A percentile compares a stretch with the other conserved stretches of the same genome.
phyloP scores from a whole-genome alignment of 2,797 vertebrate species.

The Urophycis tenuis region DNA sequence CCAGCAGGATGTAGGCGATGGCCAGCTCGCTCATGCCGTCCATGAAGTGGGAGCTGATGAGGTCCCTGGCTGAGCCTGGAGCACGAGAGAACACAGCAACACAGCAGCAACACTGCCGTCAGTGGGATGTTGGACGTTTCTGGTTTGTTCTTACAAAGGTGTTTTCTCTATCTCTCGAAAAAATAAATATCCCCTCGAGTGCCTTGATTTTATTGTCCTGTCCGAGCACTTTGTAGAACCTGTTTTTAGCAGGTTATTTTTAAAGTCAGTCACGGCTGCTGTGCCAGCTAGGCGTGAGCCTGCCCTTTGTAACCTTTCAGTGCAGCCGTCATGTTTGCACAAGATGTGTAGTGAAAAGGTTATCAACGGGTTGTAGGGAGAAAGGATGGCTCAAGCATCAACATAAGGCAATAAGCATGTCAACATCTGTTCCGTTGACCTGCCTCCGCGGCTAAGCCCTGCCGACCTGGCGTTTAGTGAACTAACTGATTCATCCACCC shows the following conservation, averaged over 20 bases:
- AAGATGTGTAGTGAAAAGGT: neutral
- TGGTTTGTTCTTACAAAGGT: neutral
- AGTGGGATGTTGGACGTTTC: neutral
- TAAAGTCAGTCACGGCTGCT: neutral
- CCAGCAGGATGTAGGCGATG: conserved; percentile 91
- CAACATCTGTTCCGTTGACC: neutral
- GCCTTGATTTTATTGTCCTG: neutral
- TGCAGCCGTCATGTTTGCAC: neutral
- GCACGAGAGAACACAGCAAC: neutral
- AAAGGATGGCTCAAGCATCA: neutral
- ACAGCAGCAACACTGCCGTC: too few species aligned
- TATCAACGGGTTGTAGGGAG: neutral
- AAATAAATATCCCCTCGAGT: too few species aligned
- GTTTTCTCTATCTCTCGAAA: neutral
- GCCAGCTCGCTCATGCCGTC: conserved; percentile 92
- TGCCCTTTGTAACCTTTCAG: neutral
- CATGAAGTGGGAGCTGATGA: conserved; percentile 88
- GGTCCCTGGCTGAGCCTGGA: conserved; percentile 90
- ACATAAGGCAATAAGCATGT: neutral
- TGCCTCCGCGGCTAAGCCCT: neutral
- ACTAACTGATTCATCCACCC: too few species aligned
- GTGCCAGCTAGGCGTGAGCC: neutral
- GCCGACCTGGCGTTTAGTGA: too few species aligned
- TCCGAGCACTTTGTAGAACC: neutral
- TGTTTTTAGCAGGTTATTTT: neutral